Evolutionary conservation across 2,797 vertebrate species (phyloP).

Genomic region (Leuciscus waleckii): DNA sequence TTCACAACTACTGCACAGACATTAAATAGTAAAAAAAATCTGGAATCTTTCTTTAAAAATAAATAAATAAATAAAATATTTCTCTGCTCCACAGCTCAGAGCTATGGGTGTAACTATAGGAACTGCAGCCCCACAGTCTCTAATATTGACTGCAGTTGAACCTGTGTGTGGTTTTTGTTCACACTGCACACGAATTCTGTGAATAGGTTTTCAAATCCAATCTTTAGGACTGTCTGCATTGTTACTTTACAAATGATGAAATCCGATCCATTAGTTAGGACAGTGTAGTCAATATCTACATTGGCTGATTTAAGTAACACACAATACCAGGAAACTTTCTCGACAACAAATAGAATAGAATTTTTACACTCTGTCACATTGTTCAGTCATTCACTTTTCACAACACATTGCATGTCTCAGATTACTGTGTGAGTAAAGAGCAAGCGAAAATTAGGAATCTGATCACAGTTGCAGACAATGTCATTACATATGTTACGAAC

Average conservation of each 20-base stretch:
- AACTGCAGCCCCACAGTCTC: not conserved
- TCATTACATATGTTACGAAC: not conserved
- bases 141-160: conserved; percentile 12
- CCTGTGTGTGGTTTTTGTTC: not conserved
- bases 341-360: not conserved
- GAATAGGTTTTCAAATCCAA: conserved; percentile 5
- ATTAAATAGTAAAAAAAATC: not conserved
- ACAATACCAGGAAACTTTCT: not conserved
- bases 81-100: not conserved
- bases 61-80: not conserved
- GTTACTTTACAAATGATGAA: not conserved
- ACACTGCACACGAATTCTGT: not conserved
- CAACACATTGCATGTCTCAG: not conserved
- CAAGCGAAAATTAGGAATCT: not conserved
- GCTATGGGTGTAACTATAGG: not conserved
- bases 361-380: not conserved
- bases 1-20: conserved; percentile 1
- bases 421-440: not conserved
- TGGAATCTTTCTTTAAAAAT: not conserved
- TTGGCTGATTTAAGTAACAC: not conserved
- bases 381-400: not conserved
- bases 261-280: not conserved
- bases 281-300: not conserved
- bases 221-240: not conserved
- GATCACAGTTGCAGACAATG: not conserved